Evolutionary conservation across 2,113 vertebrate genomes (phyloP).

Genomic region (Struthidea cinerea): DNA sequence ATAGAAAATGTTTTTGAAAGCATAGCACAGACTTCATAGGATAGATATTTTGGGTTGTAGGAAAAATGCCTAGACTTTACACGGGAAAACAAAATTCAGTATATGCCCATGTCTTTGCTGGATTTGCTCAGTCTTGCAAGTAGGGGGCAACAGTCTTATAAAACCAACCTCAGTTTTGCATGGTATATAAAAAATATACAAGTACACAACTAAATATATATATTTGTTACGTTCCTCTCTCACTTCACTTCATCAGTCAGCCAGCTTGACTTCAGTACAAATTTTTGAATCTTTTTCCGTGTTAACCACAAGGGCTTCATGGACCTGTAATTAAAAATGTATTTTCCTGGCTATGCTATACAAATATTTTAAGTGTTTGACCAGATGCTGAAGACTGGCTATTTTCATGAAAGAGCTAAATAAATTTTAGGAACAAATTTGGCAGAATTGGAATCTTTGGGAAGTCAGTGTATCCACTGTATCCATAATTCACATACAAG

Average conservation of each 20-base stretch:
- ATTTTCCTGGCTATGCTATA: not conserved
- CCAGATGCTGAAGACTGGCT: not conserved
- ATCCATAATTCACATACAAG: not conserved
- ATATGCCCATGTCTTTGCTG: not conserved
- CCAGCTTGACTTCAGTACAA: not conserved
- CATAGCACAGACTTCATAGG: not conserved
- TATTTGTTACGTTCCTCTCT: not conserved
- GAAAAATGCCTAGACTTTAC: not conserved
- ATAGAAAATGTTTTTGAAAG: not conserved
- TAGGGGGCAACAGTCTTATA: not conserved
- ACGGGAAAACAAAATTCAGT: not conserved
- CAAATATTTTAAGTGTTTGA: not conserved
- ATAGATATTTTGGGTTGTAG: not conserved
- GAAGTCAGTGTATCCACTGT: not conserved
- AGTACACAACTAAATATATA: not conserved
- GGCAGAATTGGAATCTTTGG: not conserved
- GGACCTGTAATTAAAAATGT: not conserved
- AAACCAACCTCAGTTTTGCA: not conserved
- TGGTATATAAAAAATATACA: not conserved
- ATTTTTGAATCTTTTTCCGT: not conserved
- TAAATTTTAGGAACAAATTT: not conserved
- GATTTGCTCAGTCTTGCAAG: not conserved
- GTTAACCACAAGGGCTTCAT: not conserved
- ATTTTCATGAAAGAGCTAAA: not conserved
- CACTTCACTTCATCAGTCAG: not conserved